These are phyloP conservation scores for Calameuta pallipes DNA, from an alignment of 2,888 invertebrate genomes.

Conservation along the genomic window DNA sequence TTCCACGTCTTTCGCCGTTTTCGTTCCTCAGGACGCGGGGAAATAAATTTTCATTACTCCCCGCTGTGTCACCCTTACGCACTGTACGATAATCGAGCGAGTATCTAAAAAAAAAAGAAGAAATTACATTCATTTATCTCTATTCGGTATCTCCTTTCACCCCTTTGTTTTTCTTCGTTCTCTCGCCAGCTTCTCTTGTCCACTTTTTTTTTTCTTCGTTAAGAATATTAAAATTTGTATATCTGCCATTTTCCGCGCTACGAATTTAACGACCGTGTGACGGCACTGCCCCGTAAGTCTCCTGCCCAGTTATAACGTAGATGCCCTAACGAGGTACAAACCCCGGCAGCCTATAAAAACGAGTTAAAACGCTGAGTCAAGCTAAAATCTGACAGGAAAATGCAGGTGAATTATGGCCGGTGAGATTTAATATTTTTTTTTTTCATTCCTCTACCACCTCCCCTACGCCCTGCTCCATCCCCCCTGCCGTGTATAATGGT, in stretches of 20 bases:
- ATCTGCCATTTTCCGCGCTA: background rate
- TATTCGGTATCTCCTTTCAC: too few relatives aligned
- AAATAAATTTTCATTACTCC: conserved; percentile 16
- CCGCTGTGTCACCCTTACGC: background rate
- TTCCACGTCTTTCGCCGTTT: conserved; percentile 16
- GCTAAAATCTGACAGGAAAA: conserved; percentile 44
- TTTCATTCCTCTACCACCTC: conserved; percentile 23
- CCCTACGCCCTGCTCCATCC: too few relatives aligned
- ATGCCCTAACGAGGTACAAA: too few relatives aligned
- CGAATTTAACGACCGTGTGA: conserved; percentile 9
- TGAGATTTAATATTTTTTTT: conserved; percentile 48
- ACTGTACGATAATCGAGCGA: too few relatives aligned
- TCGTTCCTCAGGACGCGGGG: conserved; percentile 20
- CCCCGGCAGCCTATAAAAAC: background rate
- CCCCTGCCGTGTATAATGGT: conserved; percentile 43
- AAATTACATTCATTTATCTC: too few relatives aligned
- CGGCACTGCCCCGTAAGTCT: conserved; percentile 27
- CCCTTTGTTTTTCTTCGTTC: too few relatives aligned
- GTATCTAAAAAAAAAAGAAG: too few relatives aligned
- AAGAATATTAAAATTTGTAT: conserved; percentile 7
- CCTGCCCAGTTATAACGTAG: background rate
- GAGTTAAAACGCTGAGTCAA: conserved; percentile 34
- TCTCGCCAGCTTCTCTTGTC: too few relatives aligned
- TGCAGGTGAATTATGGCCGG: conserved; percentile 47
- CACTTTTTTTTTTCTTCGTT: too few relatives aligned